Evolutionary conservation across 1,140 invertebrate species (phyloP).

Genomic region (Akabosia matsudoensis): DNA sequence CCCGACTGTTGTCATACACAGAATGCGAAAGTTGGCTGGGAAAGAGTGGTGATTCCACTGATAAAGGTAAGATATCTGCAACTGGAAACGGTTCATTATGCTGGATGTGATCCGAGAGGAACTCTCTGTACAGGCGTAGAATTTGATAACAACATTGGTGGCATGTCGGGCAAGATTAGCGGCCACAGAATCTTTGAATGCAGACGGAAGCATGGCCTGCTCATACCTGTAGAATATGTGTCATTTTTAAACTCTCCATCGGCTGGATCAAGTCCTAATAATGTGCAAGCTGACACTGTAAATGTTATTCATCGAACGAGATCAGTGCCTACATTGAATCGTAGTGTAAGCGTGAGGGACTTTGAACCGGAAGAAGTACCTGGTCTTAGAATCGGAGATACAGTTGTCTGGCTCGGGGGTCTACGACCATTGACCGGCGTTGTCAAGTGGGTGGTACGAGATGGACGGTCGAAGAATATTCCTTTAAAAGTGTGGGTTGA

Average conservation of each 20-base stretch:
- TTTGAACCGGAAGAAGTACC: not conserved
- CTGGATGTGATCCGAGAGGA: conserved; percentile 30
- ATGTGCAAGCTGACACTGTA: not conserved
- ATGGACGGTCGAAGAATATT: not conserved
- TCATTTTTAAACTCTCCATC: not conserved
- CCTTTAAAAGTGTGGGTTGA: conserved; percentile 32
- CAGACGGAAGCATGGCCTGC: conserved; percentile 22
- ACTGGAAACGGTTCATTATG: conserved; percentile 30
- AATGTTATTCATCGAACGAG: not conserved
- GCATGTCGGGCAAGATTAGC: conserved; percentile 34
- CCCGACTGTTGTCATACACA: conserved; percentile 12
- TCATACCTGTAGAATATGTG: conserved; percentile 31
- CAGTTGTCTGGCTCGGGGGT: conserved; percentile 33
- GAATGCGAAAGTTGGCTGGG: conserved; percentile 29
- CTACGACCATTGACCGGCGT: conserved; percentile 16
- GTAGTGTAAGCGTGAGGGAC: not conserved
- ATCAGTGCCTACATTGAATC: conserved; percentile 3
- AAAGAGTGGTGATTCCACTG: conserved; percentile 23
- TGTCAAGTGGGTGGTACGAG: conserved; percentile 30
- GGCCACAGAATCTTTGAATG: conserved; percentile 34
- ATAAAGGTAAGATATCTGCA: conserved; percentile 13
- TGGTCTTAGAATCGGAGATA: conserved; percentile 22
- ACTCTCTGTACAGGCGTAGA: conserved; percentile 33
- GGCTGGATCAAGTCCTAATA: not conserved
- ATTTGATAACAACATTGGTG: conserved; percentile 28